A percentile compares a stretch with the other conserved stretches of the same genome.
Evolutionary conservation across 2,113 vertebrate species (phyloP).

Genomic region (Jaculus jaculus): DNA sequence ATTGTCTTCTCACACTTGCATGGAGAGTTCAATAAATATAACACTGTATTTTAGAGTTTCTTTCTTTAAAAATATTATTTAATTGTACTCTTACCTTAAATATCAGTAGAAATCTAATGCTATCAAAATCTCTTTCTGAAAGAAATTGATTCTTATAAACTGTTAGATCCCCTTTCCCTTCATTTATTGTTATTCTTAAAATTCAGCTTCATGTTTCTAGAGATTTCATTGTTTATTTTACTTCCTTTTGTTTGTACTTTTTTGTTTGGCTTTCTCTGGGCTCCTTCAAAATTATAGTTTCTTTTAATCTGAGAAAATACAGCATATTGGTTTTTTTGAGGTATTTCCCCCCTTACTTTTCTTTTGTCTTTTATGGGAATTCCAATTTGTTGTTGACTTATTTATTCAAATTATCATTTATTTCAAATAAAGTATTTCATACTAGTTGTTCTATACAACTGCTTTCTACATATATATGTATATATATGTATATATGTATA

Average conservation of each 20-base stretch:
- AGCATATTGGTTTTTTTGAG: background rate
- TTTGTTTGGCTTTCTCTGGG: background rate
- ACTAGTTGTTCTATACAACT: constrained; percentile 19
- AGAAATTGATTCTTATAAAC: background rate
- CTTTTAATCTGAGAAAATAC: constrained; percentile 6
- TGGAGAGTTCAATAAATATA: background rate
- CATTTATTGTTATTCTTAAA: background rate
- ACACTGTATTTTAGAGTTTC: background rate
- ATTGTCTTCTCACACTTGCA: background rate
- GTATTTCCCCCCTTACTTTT: background rate
- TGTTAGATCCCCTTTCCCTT: background rate
- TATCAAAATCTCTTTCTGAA: background rate
- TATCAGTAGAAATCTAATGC: background rate
- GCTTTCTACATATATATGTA: too few relatives aligned
- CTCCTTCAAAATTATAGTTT: background rate
- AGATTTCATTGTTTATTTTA: background rate
- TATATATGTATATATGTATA: too few relatives aligned
- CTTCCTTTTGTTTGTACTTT: background rate
- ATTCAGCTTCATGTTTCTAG: background rate
- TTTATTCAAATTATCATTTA: constrained; percentile 20
- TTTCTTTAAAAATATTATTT: constrained; percentile 42
- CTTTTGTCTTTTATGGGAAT: background rate
- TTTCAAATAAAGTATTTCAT: background rate
- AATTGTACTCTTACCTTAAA: background rate
- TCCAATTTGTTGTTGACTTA: background rate